A percentile compares a stretch with the other conserved stretches of the same genome.
Evolutionary conservation across 2,113 vertebrate genomes (phyloP).

Genomic region (Nothoprocta perdicaria): DNA sequence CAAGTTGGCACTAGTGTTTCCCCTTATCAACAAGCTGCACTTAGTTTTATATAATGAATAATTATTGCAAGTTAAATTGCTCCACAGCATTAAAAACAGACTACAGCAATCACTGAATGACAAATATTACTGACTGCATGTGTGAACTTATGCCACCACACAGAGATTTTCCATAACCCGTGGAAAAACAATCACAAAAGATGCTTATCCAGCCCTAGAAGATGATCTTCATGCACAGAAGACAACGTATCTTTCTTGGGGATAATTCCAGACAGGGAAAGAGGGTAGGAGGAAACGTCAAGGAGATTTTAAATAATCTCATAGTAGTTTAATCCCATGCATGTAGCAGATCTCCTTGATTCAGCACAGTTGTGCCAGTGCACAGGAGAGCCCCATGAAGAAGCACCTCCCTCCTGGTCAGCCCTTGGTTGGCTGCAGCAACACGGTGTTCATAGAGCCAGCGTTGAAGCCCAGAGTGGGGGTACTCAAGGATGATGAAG

Average conservation of each 20-base stretch:
- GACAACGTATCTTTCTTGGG: neutral
- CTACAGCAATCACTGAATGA: neutral
- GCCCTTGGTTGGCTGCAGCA: neutral
- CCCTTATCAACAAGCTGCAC: neutral
- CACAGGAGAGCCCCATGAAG: neutral
- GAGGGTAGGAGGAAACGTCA: constrained; percentile 28
- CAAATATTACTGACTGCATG: neutral
- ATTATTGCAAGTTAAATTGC: accelerated
- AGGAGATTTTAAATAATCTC: constrained; percentile 24
- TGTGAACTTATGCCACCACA: neutral
- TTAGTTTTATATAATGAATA: neutral
- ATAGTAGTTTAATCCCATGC: constrained; percentile 1
- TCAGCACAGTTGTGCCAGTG: neutral
- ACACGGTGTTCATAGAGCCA: accelerated
- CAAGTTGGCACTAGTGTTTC: neutral
- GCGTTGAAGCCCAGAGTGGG: neutral
- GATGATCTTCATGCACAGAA: accelerated
- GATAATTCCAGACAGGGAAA: neutral
- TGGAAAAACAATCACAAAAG: neutral
- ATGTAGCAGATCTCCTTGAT: neutral
- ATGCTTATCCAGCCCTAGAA: neutral
- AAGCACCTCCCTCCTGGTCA: neutral
- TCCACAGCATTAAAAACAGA: neutral
- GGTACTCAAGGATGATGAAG: neutral
- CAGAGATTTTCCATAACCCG: neutral